Conservation (phyloP, 2,888 invertebrate species). For the Leptogaster cylindrica region DNA sequence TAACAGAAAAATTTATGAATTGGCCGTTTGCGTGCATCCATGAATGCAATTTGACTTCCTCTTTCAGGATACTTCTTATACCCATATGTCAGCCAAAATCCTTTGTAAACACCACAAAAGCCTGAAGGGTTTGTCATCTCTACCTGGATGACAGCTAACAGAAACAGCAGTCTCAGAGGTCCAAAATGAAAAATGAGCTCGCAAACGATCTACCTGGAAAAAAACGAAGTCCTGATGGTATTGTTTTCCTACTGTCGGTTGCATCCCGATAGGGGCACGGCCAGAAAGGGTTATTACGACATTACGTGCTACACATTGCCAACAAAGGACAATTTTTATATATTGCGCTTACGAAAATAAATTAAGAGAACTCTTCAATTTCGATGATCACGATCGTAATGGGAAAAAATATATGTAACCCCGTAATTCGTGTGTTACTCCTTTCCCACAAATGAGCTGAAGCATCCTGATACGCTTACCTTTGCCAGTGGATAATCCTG, state of each 20-base stretch:
- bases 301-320: slow-evolving; percentile 26
- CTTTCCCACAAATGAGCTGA: slow-evolving; percentile 22
- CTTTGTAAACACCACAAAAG: slow-evolving; percentile 26
- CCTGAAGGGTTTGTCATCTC: slow-evolving; percentile 36
- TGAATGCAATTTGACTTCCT: slow-evolving; percentile 39
- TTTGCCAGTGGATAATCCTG: slow-evolving; percentile 22
- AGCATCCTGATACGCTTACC: slow-evolving; percentile 28
- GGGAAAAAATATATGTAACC: slow-evolving; percentile 11
- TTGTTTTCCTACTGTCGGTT: neutral
- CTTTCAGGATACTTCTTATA: slow-evolving; percentile 3
- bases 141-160: slow-evolving; percentile 31
- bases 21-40: slow-evolving; percentile 23
- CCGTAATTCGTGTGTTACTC: slow-evolving; percentile 10
- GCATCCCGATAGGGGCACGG: neutral
- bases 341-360: slow-evolving; percentile 36
- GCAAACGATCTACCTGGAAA: slow-evolving; percentile 20
- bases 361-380: slow-evolving; percentile 39
- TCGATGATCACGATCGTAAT: slow-evolving; percentile 31
- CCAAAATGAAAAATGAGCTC: slow-evolving; percentile 37
- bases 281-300: slow-evolving; percentile 27
- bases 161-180: slow-evolving; percentile 7
- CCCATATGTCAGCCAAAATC: slow-evolving; percentile 38
- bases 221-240: neutral
- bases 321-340: slow-evolving; percentile 5
- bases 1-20: too few species aligned